Evolutionary conservation across 1,140 invertebrate genomes (phyloP).

Genomic region (Anoplolepis gracilipes): DNA sequence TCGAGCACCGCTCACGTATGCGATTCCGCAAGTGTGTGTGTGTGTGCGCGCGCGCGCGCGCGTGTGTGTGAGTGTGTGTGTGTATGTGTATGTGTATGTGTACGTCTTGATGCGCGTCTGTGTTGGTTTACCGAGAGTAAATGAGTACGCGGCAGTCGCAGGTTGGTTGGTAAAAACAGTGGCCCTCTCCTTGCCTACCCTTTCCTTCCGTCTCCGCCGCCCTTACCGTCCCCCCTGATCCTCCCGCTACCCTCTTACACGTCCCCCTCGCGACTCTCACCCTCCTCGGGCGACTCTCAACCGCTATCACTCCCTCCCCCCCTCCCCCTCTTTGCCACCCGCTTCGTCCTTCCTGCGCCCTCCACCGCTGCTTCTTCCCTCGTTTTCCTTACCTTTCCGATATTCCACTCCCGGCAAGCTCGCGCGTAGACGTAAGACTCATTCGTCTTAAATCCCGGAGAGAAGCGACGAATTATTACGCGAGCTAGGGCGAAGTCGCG

Average conservation of each 20-base stretch:
- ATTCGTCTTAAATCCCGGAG: slow-evolving; percentile 72
- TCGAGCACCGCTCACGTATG: slow-evolving; percentile 46
- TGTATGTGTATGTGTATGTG: slow-evolving; percentile 36
- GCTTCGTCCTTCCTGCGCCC: background rate
- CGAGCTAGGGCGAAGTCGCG: slow-evolving; percentile 41
- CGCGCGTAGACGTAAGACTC: slow-evolving; percentile 73
- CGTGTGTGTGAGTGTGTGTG: slow-evolving; percentile 52
- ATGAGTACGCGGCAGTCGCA: slow-evolving; percentile 77
- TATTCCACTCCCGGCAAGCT: slow-evolving; percentile 68
- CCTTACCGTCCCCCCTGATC: slow-evolving; percentile 29
- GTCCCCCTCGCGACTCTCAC: slow-evolving; percentile 49
- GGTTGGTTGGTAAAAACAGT: slow-evolving; percentile 80
- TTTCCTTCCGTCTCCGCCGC: slow-evolving; percentile 63
- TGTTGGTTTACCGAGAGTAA: slow-evolving; percentile 78
- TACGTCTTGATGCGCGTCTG: slow-evolving; percentile 41
- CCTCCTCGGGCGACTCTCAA: slow-evolving; percentile 38
- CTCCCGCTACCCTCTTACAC: slow-evolving; percentile 57
- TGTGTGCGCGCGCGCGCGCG: slow-evolving; percentile 38
- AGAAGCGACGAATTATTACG: slow-evolving; percentile 68
- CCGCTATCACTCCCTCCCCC: slow-evolving; percentile 29
- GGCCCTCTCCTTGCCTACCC: slow-evolving; percentile 77
- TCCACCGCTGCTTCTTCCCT: slow-evolving; percentile 54
- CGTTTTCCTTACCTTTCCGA: slow-evolving; percentile 76
- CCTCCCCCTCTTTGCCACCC: slow-evolving; percentile 29
- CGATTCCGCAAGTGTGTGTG: background rate